Evolutionary conservation across 1,140 invertebrate genomes (phyloP).

Genomic region (Hirudo medicinalis): DNA sequence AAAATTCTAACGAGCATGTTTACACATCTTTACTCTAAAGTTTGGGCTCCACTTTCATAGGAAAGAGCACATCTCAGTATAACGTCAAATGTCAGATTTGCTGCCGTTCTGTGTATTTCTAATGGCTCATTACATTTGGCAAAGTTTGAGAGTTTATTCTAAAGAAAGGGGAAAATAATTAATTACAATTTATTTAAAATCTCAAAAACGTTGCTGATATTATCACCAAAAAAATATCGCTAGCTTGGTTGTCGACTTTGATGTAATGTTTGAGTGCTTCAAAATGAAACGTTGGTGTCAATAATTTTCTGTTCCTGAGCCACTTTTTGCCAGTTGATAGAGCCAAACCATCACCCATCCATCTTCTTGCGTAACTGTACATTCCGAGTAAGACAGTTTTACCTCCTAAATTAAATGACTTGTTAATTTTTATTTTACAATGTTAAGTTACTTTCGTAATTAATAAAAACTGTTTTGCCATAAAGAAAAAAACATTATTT

Average conservation of each 20-base stretch:
- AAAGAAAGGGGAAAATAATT: not conserved
- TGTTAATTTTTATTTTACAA: too few relatives aligned
- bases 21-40: conserved; percentile 17
- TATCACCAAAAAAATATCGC: conserved; percentile 24
- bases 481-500: too few relatives aligned
- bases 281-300: conserved; percentile 80
- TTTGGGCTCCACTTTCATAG: conserved; percentile 25
- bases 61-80: conserved; percentile 33
- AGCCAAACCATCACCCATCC: conserved; percentile 33
- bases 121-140: conserved; percentile 17
- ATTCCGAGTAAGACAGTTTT: conserved; percentile 28
- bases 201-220: not conserved
- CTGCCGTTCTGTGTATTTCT: conserved; percentile 27
- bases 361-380: conserved; percentile 27
- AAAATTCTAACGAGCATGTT: too few relatives aligned
- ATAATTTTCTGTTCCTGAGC: conserved; percentile 62
- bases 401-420: not conserved
- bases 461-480: too few relatives aligned
- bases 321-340: conserved; percentile 53
- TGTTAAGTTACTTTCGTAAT: too few relatives aligned
- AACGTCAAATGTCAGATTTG: conserved; percentile 30
- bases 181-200: not conserved
- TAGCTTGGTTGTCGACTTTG: conserved; percentile 53
- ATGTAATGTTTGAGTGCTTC: conserved; percentile 70
- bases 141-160: conserved; percentile 8